phyloP scores from a whole-genome alignment of 2,113 vertebrate species.

The Conger conger region DNA sequence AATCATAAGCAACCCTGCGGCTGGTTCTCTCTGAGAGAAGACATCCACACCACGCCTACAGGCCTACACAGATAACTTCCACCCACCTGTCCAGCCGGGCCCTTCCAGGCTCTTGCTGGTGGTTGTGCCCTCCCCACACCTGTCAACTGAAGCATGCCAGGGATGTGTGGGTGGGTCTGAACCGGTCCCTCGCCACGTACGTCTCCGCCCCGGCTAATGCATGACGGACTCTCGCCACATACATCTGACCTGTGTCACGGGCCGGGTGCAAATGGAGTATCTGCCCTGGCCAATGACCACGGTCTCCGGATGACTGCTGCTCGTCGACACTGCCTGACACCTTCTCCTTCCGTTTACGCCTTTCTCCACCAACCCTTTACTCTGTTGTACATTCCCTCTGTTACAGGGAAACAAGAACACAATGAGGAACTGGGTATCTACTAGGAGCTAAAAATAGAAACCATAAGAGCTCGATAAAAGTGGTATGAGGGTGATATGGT shows the following conservation, averaged over 20 bases:
- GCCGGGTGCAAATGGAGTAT: not conserved
- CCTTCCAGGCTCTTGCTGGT: not conserved
- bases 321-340: too few species aligned
- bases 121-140: not conserved
- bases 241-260: not conserved
- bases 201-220: not conserved
- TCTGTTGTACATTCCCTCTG: too few species aligned
- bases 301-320: not conserved
- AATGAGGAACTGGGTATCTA: too few species aligned
- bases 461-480: too few species aligned
- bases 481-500: too few species aligned
- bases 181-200: not conserved
- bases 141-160: not conserved
- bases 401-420: too few species aligned
- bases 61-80: not conserved
- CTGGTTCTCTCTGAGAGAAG: not conserved
- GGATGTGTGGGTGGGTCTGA: not conserved
- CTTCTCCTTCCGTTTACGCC: too few species aligned
- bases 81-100: not conserved
- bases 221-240: not conserved
- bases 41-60: not conserved
- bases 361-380: too few species aligned
- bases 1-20: too few species aligned
- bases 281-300: not conserved
- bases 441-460: too few species aligned